Evolutionary conservation across 2,113 vertebrate species (phyloP).

Genomic region (Chiloscyllium plagiosum): DNA sequence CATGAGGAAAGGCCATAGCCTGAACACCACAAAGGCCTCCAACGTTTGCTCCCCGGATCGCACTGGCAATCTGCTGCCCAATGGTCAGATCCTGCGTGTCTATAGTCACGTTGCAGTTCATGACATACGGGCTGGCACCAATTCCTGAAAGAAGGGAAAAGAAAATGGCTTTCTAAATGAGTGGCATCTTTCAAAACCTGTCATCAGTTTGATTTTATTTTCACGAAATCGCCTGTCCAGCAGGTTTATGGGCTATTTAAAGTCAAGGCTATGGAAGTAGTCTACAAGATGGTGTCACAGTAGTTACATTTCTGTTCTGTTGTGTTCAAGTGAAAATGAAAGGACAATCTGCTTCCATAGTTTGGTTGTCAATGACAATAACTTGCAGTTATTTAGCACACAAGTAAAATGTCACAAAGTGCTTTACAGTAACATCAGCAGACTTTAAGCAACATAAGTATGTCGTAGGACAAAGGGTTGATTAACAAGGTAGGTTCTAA

Average conservation of each 20-base stretch:
- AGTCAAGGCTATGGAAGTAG: background rate
- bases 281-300: background rate
- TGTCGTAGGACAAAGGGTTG: background rate
- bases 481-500: background rate
- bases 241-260: background rate
- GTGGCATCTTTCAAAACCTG: background rate
- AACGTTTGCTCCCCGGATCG: constrained; percentile 49
- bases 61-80: constrained; percentile 50
- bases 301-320: background rate
- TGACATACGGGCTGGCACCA: constrained; percentile 57
- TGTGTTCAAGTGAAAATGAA: background rate
- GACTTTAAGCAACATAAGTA: background rate
- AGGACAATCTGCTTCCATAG: background rate
- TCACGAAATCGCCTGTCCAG: background rate
- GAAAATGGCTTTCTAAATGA: background rate
- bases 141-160: constrained; percentile 50
- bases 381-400: background rate
- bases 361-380: background rate
- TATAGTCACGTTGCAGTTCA: constrained; percentile 66
- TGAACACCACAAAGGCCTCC: constrained; percentile 59
- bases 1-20: constrained; percentile 57
- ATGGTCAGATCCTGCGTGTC: constrained; percentile 54
- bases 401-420: background rate
- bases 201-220: background rate
- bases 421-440: background rate